Base-by-base conservation (phyloP, 2,113 vertebrate genomes). In the Furnarius figulus region DNA sequence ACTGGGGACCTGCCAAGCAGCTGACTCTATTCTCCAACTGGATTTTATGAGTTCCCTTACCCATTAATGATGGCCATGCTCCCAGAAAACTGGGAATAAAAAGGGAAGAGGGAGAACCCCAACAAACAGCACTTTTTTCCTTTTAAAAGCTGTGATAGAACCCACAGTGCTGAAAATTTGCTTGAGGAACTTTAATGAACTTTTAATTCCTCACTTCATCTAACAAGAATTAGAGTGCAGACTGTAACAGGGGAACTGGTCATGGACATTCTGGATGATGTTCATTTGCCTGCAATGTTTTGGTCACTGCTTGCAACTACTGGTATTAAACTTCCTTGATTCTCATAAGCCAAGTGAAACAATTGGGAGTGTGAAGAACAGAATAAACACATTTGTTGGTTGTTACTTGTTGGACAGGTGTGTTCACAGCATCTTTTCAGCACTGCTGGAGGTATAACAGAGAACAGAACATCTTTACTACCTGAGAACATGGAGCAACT, bases 291-390 rank as follows among this genome's bases (percentile, higher is more conserved):
- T 72, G 4, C 4, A 22, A 67, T 18, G 8, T 83, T 97, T 93
- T 89, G 76, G 75, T 89, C 37, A 1, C 39, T 91, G 75, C 77
- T 89, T 90, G 63, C 56, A 96, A 53, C 91, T 66, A 87, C 86
- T 86, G 95, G 67, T 87, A 70, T 85, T 88, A 94, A 97, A 97
- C 94, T 97, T 97, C 96, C 96, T 97, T 97, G 95, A 97, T 95
- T 96, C 94, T 97, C 93, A 9, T 50, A 53, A 63, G 67, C 55
- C 79, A 88, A 84, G 81, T 87, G 49, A 79, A 95, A 85, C 15
- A 61, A 52, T 39, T 74, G 68, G 75, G 68, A 37, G 53, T 27
- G 30, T 75, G 52, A 65, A 63, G 56, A 58, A 76, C 0, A 72
- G 42, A 75, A 70, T 14, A 33, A 75, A 80, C 1, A 62, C 27